Percentiles rank a stretch among this genome's conserved stretches.
Evolutionary conservation across 2,888 invertebrate species (phyloP).

Genomic region (Muscina levida): DNA sequence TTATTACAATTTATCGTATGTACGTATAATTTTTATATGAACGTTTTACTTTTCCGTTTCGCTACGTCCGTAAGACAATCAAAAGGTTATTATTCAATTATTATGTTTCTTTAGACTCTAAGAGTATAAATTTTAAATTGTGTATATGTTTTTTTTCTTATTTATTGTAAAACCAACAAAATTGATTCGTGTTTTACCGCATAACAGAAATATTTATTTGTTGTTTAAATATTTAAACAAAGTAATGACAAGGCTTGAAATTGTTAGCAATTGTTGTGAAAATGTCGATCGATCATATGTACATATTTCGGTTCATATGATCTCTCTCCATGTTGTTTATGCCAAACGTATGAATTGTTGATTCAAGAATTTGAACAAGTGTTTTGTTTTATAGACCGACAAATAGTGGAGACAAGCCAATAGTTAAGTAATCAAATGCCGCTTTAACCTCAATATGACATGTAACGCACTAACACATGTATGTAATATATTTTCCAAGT

Average conservation of each 20-base stretch:
- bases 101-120: neutral
- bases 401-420: too few relatives aligned
- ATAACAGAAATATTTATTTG: slow-evolving; percentile 30
- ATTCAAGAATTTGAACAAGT: slow-evolving; percentile 26
- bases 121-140: slow-evolving; percentile 16
- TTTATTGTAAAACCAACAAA: neutral
- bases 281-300: slow-evolving; percentile 34
- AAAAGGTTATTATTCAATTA: slow-evolving; percentile 40
- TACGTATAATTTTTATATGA: too few relatives aligned
- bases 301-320: neutral
- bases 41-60: too few relatives aligned
- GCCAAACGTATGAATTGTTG: neutral
- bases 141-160: slow-evolving; percentile 1
- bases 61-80: too few relatives aligned
- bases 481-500: too few relatives aligned
- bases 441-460: slow-evolving; percentile 7
- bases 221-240: slow-evolving; percentile 52
- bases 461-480: neutral
- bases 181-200: neutral
- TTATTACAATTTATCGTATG: too few relatives aligned
- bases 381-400: slow-evolving; percentile 4
- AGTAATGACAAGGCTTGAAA: slow-evolving; percentile 58
- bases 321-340: slow-evolving; percentile 11
- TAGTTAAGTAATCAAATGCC: neutral
- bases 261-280: slow-evolving; percentile 40